Conservation (phyloP, 2,113 vertebrate genomes). For the Rhodinocichla rosea region DNA sequence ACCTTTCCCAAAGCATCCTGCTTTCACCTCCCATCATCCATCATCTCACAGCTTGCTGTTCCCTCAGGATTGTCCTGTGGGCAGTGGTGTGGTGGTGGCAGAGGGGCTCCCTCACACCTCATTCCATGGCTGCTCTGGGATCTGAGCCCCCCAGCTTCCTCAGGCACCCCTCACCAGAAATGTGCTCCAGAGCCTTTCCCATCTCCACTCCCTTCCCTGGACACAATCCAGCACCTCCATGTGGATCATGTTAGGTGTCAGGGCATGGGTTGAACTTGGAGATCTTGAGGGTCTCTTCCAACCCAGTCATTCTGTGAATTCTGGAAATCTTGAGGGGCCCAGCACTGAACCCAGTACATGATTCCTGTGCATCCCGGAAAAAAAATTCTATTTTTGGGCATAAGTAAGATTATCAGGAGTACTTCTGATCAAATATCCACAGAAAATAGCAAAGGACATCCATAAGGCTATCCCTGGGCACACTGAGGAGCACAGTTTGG, state of each 20-base stretch:
- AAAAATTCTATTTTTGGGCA: neutral
- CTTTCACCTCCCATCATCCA: neutral
- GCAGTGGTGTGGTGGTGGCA: neutral
- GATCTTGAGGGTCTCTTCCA: too few species aligned
- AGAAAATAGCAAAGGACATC: neutral
- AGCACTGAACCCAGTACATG: neutral
- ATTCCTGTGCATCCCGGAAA: neutral
- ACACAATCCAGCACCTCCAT: fast-evolving
- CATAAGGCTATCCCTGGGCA: neutral
- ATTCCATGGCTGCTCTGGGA: neutral
- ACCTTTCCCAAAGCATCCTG: neutral
- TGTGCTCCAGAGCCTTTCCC: neutral
- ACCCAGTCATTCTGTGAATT: too few species aligned
- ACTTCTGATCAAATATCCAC: neutral
- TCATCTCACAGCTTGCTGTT: neutral
- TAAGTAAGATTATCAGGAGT: neutral
- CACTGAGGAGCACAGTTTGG: neutral
- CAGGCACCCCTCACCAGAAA: neutral
- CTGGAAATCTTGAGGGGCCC: neutral
- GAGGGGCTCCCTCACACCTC: neutral
- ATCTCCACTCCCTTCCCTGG: neutral
- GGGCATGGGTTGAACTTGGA: too few species aligned
- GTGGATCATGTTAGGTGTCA: neutral
- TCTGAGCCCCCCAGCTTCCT: neutral
- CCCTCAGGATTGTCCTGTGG: neutral